Evolutionary conservation across 1,140 invertebrate species (phyloP).

Genomic region (Drosophila biarmipes): DNA sequence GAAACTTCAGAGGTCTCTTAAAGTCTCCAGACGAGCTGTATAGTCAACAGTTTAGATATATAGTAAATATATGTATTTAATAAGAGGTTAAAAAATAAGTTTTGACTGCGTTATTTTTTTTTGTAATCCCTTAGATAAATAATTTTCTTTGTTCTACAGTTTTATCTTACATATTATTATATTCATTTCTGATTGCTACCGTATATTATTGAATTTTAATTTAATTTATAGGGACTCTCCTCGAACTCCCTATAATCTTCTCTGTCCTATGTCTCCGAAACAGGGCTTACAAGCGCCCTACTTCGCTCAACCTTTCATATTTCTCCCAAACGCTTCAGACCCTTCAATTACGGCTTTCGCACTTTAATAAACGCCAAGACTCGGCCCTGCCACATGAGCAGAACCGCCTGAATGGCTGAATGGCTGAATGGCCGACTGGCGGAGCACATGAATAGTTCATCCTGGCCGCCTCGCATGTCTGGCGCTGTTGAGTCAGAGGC

Average conservation of each 20-base stretch:
- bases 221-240: too few species aligned
- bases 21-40: too few species aligned
- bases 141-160: too few species aligned
- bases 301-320: constrained; percentile 22
- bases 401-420: constrained; percentile 21
- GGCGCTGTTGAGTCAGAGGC: constrained; percentile 32
- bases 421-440: constrained; percentile 20
- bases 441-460: constrained; percentile 44
- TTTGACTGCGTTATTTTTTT: too few species aligned
- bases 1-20: too few species aligned
- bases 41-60: too few species aligned
- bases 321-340: constrained; percentile 3
- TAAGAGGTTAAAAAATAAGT: too few species aligned
- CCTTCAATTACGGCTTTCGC: constrained; percentile 49
- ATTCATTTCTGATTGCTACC: not conserved
- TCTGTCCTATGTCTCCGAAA: not conserved
- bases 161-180: too few species aligned
- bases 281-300: not conserved
- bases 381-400: constrained; percentile 25
- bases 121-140: too few species aligned
- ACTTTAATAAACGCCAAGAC: constrained; percentile 58
- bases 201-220: not conserved
- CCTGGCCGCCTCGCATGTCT: constrained; percentile 47
- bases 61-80: too few species aligned
- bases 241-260: not conserved